Conservation (phyloP, 2,797 vertebrate genomes). For the Hipposideros larvatus region DNA sequence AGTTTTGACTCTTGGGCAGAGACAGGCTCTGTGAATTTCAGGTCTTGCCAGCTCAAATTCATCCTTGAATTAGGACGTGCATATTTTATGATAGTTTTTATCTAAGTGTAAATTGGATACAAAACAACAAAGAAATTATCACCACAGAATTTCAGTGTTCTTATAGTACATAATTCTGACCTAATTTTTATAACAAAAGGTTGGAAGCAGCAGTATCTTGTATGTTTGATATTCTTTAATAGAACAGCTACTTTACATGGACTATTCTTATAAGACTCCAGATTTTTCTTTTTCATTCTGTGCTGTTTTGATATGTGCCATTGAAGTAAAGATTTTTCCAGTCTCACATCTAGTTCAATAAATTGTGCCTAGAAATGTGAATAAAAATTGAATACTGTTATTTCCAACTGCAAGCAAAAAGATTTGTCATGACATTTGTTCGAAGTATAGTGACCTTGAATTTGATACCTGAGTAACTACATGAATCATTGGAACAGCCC, state of each 20-base stretch:
- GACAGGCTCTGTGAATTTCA: slow-evolving; percentile 13
- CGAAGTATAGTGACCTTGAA: slow-evolving; percentile 31
- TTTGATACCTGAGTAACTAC: slow-evolving; percentile 20
- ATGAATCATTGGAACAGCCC: background rate
- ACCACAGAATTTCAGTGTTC: slow-evolving; percentile 47
- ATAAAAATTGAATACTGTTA: slow-evolving; percentile 53
- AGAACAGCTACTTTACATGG: slow-evolving; percentile 35
- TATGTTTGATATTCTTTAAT: slow-evolving; percentile 48
- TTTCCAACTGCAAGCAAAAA: slow-evolving; percentile 43
- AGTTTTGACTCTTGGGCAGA: slow-evolving; percentile 13
- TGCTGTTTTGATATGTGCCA: slow-evolving; percentile 53
- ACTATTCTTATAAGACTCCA: slow-evolving; percentile 49
- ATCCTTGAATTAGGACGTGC: slow-evolving; percentile 12
- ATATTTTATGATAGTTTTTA: slow-evolving; percentile 52
- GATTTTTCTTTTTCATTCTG: slow-evolving; percentile 38
- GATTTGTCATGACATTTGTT: slow-evolving; percentile 1
- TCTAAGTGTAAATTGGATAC: slow-evolving; percentile 35
- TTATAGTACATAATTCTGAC: slow-evolving; percentile 34
- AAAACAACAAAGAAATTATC: slow-evolving; percentile 49
- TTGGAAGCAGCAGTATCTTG: background rate
- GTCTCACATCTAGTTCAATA: slow-evolving; percentile 24
- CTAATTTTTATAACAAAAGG: slow-evolving; percentile 40
- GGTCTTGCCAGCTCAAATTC: slow-evolving; percentile 17
- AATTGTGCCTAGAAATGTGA: slow-evolving; percentile 51
- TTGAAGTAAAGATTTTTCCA: slow-evolving; percentile 61